Evolutionary conservation across 2,113 vertebrate genomes (phyloP).

Genomic region (Mirounga angustirostris): DNA sequence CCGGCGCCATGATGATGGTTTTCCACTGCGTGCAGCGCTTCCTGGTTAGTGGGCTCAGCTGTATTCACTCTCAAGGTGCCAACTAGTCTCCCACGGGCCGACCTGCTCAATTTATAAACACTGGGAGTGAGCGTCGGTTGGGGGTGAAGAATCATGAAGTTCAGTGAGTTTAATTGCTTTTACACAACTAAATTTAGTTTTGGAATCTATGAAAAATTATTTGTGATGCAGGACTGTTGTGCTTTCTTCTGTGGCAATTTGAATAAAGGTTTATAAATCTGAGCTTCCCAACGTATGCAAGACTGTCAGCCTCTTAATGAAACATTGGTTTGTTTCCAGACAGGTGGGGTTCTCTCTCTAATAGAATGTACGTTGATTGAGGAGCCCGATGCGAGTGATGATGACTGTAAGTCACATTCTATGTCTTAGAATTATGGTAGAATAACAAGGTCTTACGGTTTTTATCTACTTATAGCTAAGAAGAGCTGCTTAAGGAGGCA

Average conservation of each 20-base stretch:
- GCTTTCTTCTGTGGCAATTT: neutral
- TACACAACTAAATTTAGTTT: constrained; percentile 3
- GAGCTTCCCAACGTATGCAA: neutral
- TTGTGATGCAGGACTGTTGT: neutral
- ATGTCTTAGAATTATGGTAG: constrained; percentile 68
- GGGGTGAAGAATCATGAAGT: neutral
- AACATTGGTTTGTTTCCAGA: constrained; percentile 88
- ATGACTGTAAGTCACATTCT: constrained; percentile 94
- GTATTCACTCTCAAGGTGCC: neutral
- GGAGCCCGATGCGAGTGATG: constrained; percentile 94
- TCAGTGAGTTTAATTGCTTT: constrained; percentile 5
- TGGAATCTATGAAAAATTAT: neutral
- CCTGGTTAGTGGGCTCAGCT: neutral
- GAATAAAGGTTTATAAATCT: neutral
- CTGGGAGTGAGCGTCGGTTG: neutral
- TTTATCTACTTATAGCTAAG: neutral
- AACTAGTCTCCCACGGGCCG: neutral
- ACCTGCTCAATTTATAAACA: neutral
- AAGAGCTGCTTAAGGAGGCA: neutral
- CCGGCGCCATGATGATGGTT: neutral
- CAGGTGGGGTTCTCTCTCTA: constrained; percentile 97
- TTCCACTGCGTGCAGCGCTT: neutral
- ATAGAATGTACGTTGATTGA: constrained; percentile 98
- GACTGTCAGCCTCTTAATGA: neutral
- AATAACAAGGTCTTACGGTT: constrained; percentile 26